phyloP scores from a whole-genome alignment of 1,140 invertebrate species.

The Magallana ariakensis region DNA sequence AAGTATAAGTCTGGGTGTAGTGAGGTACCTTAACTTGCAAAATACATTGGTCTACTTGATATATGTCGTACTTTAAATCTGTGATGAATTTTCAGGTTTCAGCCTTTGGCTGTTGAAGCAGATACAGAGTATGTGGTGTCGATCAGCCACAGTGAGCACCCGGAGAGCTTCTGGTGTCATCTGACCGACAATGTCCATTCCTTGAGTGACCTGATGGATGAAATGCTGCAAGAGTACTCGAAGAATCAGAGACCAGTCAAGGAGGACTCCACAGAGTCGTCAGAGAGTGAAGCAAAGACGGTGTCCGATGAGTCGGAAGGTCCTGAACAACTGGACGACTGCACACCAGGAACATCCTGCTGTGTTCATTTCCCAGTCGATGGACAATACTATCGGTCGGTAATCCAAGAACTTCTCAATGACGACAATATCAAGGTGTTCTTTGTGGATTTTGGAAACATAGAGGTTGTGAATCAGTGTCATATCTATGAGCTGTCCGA shows the following conservation, averaged over 20 bases:
- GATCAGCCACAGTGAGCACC: constrained; percentile 41
- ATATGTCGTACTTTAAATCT: no score
- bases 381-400: constrained; percentile 28
- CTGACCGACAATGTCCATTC: constrained; percentile 27
- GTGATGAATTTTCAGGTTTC: neutral
- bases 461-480: constrained; percentile 18
- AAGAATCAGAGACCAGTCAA: neutral
- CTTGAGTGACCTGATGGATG: constrained; percentile 37
- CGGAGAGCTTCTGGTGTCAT: constrained; percentile 66
- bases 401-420: neutral
- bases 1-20: no score
- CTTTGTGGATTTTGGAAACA: constrained; percentile 52
- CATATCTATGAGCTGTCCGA: constrained; percentile 35
- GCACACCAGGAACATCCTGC: neutral
- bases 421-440: constrained; percentile 26
- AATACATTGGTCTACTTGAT: no score
- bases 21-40: no score
- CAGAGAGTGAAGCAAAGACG: neutral
- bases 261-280: neutral
- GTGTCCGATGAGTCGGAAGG: neutral
- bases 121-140: constrained; percentile 47
- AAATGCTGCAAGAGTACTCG: constrained; percentile 44
- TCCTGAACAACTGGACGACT: constrained; percentile 62
- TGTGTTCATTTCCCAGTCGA: constrained; percentile 13
- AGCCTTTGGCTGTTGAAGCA: neutral